A percentile compares a stretch with the other conserved stretches of the same genome.
Evolutionary conservation across 1,140 invertebrate species (phyloP).

Genomic region (Drosophila cardini): DNA sequence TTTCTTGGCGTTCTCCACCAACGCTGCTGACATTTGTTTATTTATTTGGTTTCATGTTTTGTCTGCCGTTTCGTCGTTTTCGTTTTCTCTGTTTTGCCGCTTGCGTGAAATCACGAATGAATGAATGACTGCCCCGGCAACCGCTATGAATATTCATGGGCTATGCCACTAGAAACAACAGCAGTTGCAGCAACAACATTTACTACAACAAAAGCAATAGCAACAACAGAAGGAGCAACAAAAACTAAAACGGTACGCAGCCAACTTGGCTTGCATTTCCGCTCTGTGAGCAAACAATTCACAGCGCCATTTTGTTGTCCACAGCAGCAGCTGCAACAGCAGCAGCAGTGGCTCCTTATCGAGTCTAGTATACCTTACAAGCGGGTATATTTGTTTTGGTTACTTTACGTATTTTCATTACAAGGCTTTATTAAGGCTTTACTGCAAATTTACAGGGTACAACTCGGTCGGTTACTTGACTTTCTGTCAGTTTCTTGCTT

Average conservation of each 20-base stretch:
- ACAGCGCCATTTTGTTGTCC: slow-evolving; percentile 72
- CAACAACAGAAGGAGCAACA: slow-evolving; percentile 41
- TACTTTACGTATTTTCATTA: no score
- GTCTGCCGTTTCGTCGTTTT: slow-evolving; percentile 60
- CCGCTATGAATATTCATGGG: slow-evolving; percentile 79
- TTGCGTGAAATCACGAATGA: slow-evolving; percentile 82
- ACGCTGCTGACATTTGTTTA: slow-evolving; percentile 78
- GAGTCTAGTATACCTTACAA: slow-evolving; percentile 8
- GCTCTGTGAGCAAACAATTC: slow-evolving; percentile 76
- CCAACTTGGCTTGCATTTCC: slow-evolving; percentile 77
- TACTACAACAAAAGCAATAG: slow-evolving; percentile 38
- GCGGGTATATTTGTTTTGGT: not conserved
- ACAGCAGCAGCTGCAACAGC: slow-evolving; percentile 15
- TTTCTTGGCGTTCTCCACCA: slow-evolving; percentile 72
- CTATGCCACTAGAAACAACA: slow-evolving; percentile 64
- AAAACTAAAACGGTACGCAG: slow-evolving; percentile 29
- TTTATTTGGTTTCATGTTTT: slow-evolving; percentile 82
- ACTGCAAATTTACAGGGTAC: not conserved
- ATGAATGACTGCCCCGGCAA: slow-evolving; percentile 78
- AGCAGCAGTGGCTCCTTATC: slow-evolving; percentile 15
- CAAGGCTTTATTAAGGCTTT: no score
- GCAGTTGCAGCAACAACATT: slow-evolving; percentile 22
- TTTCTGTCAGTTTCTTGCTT: not conserved
- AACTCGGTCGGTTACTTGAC: not conserved
- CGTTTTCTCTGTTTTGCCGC: slow-evolving; percentile 46